Evolutionary conservation across 2,888 invertebrate species (phyloP), one percentile per base, ranked within the genome.

Genomic region (Nemoura dubitans): DNA sequence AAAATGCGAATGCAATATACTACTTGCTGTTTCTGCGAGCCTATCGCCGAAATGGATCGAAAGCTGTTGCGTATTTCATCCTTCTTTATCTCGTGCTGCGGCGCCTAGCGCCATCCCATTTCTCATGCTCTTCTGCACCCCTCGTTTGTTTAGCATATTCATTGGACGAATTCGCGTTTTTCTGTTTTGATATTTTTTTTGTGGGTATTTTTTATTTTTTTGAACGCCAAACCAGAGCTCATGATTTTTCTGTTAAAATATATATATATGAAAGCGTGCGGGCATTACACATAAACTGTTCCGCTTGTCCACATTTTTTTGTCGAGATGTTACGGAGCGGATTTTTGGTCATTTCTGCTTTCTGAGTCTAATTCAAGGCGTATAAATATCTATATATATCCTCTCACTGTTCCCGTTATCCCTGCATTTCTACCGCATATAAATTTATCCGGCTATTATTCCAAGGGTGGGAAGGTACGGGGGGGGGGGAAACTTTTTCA

Each of bases 81-180:
- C 30, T 81, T 78, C 27, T 78, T 78, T 59, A 59, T 59, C 59
- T 59, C 59, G 59, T 59, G 16, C 59, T 59, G 59, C 59, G 59
- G 59, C 59, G 59, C 59, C 59, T 59, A 21, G 16, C 59, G 3
- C 59, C 59, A 59, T 59, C 21, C 59, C 59, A 59, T 59, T 2
- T 59, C 59, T 59, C 59, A 78, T 81, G 7, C 30, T 29, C 28
- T 10, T 81, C 81, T 81, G n/a, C 30, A 30, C 81, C 28, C 29
- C 81, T 81, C 81, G 81, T 81, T 30, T 30, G 81, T 81, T 81
- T 81, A 81, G 81, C 81, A 81, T 81, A 81, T 81, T 81, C 81
- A 81, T 81, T 30, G 81, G 78, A n/a, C 78, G 78, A 78, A 27
- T 81, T 81, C 29, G 81, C 16, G 28, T 28, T 81, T 28, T 30